phyloP scores from a whole-genome alignment of 2,888 invertebrate genomes.

The Microplitis manilae region DNA sequence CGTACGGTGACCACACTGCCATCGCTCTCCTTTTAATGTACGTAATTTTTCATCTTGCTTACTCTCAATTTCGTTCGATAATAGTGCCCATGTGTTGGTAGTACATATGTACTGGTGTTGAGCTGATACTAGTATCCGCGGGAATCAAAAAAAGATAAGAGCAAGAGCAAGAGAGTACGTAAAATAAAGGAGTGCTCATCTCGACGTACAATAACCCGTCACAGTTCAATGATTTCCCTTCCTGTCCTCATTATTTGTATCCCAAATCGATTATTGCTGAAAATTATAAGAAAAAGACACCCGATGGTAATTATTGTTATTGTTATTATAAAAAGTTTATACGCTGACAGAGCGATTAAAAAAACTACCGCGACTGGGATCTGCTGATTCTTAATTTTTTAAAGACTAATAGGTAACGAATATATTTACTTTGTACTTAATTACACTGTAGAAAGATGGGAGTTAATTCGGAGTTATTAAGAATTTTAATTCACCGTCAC shows the following conservation, averaged over 20 bases:
- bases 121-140: conserved; percentile 26
- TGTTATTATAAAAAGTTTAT: not conserved
- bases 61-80: conserved; percentile 23
- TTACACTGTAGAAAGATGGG: too few species aligned
- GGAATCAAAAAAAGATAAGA: conserved; percentile 5
- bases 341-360: too few species aligned
- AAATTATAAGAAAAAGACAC: not conserved
- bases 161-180: conserved; percentile 12
- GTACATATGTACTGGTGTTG: not conserved
- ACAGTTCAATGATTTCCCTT: conserved; percentile 29
- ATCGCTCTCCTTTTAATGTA: conserved; percentile 36
- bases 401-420: too few species aligned
- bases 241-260: conserved; percentile 9
- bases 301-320: not conserved
- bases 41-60: conserved; percentile 30
- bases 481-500: too few species aligned
- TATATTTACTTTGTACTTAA: too few species aligned
- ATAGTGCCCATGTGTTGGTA: not conserved
- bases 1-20: conserved; percentile 39
- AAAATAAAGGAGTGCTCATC: conserved; percentile 24
- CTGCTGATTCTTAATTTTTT: too few species aligned
- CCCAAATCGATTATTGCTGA: conserved; percentile 7
- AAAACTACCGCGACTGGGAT: too few species aligned
- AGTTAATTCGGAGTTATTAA: too few species aligned
- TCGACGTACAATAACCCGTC: conserved; percentile 17